A percentile compares a stretch with the other conserved stretches of the same genome.
Conservation (phyloP, 2,797 vertebrate genomes). For the Xenentodon cancila region DNA sequence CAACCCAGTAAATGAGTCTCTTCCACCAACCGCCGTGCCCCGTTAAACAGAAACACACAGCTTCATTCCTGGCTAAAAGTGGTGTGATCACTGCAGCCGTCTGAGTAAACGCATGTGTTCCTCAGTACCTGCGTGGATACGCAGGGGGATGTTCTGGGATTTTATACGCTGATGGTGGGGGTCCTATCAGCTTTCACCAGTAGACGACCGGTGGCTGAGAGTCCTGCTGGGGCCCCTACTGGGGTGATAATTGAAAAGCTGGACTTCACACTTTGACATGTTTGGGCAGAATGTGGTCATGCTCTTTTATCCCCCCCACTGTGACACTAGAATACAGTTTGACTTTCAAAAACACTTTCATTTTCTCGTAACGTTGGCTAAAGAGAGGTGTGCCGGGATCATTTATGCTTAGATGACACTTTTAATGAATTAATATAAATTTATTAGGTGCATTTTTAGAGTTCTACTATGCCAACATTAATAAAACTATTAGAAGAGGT, state of each 20-base stretch:
- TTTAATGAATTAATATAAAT: slow-evolving; percentile 6
- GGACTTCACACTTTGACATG: slow-evolving; percentile 47
- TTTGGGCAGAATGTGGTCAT: slow-evolving; percentile 56
- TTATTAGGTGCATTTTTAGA: neutral
- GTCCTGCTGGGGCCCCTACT: slow-evolving; percentile 54
- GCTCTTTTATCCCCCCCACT: slow-evolving; percentile 54
- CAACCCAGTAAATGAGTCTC: slow-evolving; percentile 39
- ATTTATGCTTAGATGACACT: neutral
- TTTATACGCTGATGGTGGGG: slow-evolving; percentile 39
- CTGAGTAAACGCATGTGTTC: slow-evolving; percentile 25
- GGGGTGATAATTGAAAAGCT: slow-evolving; percentile 70
- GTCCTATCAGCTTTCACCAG: slow-evolving; percentile 14
- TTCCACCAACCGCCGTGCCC: slow-evolving; percentile 40
- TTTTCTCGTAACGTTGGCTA: slow-evolving; percentile 6
- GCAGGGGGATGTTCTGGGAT: slow-evolving; percentile 22
- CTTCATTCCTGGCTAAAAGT: slow-evolving; percentile 36
- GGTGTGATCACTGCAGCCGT: slow-evolving; percentile 37
- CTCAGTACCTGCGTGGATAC: slow-evolving; percentile 46
- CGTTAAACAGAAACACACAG: slow-evolving; percentile 52
- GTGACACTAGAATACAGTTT: slow-evolving; percentile 36
- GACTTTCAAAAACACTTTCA: slow-evolving; percentile 30
- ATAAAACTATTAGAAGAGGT: too few species aligned
- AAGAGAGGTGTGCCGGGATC: neutral
- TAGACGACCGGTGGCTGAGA: slow-evolving; percentile 13
- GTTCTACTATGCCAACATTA: neutral